A percentile compares a stretch with the other conserved stretches of the same genome.
Evolutionary conservation across 2,888 invertebrate species (phyloP).

Genomic region (Rhagonycha lutea): DNA sequence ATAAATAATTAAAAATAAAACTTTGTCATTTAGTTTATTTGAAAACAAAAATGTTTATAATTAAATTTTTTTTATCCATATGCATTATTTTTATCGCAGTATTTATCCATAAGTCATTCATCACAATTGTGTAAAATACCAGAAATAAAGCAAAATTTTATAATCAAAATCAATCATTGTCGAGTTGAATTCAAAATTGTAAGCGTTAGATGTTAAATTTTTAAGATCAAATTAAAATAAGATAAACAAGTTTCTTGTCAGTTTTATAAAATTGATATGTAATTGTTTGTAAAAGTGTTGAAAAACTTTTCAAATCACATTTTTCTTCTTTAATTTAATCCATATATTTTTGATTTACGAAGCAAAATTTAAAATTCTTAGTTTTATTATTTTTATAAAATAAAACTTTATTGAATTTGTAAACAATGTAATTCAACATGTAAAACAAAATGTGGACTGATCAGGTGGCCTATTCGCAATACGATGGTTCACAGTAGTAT

Average conservation of each 20-base stretch:
- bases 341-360: neutral
- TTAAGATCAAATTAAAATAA: slow-evolving; percentile 11
- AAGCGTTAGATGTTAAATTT: slow-evolving; percentile 14
- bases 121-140: slow-evolving; percentile 15
- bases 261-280: neutral
- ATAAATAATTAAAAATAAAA: neutral
- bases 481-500: neutral
- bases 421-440: neutral
- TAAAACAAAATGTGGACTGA: neutral
- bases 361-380: neutral
- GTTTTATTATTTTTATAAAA: neutral
- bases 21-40: neutral
- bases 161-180: slow-evolving; percentile 21
- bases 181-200: slow-evolving; percentile 13
- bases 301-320: neutral
- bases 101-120: slow-evolving; percentile 15
- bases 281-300: neutral
- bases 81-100: slow-evolving; percentile 7
- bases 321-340: neutral
- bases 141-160: slow-evolving; percentile 20
- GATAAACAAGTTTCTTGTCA: slow-evolving; percentile 11
- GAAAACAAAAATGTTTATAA: neutral
- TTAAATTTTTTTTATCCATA: neutral
- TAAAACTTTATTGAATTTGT: neutral
- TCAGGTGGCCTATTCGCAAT: neutral